Percentiles rank a stretch among this genome's conserved stretches.
Conservation (phyloP, 2,888 invertebrate species). For the Pammene fasciana region DNA sequence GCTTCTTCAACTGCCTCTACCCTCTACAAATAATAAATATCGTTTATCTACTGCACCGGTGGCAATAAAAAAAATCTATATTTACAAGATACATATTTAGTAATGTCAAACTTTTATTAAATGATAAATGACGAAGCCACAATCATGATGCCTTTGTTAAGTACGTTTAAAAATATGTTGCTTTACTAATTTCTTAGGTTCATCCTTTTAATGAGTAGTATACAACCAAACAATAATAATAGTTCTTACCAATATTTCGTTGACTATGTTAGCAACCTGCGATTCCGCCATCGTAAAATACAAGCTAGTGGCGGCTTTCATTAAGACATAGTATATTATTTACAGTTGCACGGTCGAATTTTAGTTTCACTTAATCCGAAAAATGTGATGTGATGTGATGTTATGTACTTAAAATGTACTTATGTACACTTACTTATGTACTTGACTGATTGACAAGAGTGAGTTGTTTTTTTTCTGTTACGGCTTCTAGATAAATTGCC, state of each 20-base stretch:
- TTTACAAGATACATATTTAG: neutral
- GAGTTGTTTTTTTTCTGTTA: neutral
- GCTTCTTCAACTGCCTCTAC: conserved; percentile 94
- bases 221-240: conserved; percentile 13
- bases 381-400: conserved; percentile 7
- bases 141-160: neutral
- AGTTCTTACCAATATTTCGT: conserved; percentile 85
- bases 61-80: neutral
- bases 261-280: conserved; percentile 85
- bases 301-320: conserved; percentile 38
- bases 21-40: conserved; percentile 78
- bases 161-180: neutral
- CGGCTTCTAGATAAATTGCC: conserved; percentile 3
- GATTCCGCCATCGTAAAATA: conserved; percentile 81
- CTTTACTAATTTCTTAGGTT: neutral
- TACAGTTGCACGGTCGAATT: conserved; percentile 19
- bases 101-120: neutral
- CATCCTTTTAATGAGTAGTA: neutral
- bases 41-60: conserved; percentile 7
- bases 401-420: too few relatives aligned
- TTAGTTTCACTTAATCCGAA: conserved; percentile 6
- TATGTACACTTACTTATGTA: conserved; percentile 3
- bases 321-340: conserved; percentile 36
- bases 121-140: neutral
- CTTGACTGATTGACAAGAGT: conserved; percentile 20